These are phyloP conservation scores for Hesperia comma DNA, from an alignment of 2,888 invertebrate species.

Conservation along the genomic window DNA sequence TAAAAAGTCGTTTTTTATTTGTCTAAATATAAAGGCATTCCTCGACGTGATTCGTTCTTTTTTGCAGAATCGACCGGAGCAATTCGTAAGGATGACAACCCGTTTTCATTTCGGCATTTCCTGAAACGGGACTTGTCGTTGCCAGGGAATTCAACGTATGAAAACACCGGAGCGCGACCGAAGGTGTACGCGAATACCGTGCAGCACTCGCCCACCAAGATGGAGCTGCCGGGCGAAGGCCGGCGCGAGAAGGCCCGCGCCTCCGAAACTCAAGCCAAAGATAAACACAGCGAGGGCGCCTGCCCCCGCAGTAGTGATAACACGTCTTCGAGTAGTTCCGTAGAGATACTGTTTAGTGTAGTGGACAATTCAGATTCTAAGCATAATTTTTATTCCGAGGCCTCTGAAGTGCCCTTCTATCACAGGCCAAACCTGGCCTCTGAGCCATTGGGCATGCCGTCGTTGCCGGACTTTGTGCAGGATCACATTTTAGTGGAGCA, in stretches of 20 bases:
- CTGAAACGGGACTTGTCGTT: constrained; percentile 86
- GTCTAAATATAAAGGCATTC: constrained; percentile 70
- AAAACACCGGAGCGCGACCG: constrained; percentile 90
- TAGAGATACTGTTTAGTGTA: constrained; percentile 78
- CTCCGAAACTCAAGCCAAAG: constrained; percentile 68
- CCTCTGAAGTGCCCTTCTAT: constrained; percentile 69
- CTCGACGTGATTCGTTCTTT: constrained; percentile 55
- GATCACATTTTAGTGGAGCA: constrained; percentile 94
- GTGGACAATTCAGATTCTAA: constrained; percentile 79
- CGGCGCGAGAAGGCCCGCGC: constrained; percentile 66
- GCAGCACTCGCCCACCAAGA: constrained; percentile 76
- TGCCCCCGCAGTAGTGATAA: constrained; percentile 68
- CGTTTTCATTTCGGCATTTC: constrained; percentile 94
- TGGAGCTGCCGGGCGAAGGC: constrained; percentile 64
- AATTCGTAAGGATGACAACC: constrained; percentile 87
- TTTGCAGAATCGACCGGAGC: constrained; percentile 74
- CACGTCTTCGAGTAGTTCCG: constrained; percentile 74
- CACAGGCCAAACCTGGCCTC: constrained; percentile 74
- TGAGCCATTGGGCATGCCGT: constrained; percentile 83
- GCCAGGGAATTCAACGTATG: constrained; percentile 84
- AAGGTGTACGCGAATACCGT: constrained; percentile 86
- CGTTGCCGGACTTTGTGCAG: constrained; percentile 94
- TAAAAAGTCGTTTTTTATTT: constrained; percentile 77
- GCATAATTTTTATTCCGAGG: constrained; percentile 76
- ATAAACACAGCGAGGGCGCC: constrained; percentile 60